Evolutionary conservation across 2,888 invertebrate genomes (phyloP).

Genomic region (Gymnosoma rotundatum): DNA sequence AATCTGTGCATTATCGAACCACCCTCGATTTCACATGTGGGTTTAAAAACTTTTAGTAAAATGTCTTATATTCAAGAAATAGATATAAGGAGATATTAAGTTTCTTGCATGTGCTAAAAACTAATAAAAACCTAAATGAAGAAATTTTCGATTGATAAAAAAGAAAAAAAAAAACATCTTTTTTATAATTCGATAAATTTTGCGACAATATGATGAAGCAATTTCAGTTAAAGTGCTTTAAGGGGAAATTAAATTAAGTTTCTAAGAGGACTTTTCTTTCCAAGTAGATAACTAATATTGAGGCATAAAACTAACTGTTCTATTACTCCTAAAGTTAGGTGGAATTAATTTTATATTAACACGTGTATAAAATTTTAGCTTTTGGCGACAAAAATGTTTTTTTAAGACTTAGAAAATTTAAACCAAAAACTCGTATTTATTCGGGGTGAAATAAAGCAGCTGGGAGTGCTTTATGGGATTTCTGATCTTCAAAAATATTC

Average conservation of each 20-base stretch:
- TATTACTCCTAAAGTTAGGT: no score
- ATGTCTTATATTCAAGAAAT: slow-evolving; percentile 37
- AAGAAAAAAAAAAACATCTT: slow-evolving; percentile 36
- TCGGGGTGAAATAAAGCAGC: no score
- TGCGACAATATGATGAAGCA: slow-evolving; percentile 33
- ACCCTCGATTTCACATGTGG: slow-evolving; percentile 11
- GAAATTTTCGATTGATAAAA: slow-evolving; percentile 43
- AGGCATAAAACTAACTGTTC: no score
- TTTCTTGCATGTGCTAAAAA: slow-evolving; percentile 22
- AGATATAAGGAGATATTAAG: slow-evolving; percentile 39
- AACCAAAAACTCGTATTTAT: no score
- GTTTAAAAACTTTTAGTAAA: slow-evolving; percentile 62
- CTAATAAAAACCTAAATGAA: slow-evolving; percentile 50
- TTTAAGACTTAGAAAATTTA: no score
- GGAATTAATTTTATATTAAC: no score
- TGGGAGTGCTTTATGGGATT: no score
- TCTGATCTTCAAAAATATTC: no score
- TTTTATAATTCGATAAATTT: slow-evolving; percentile 7
- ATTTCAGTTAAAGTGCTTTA: neutral
- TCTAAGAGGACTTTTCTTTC: neutral
- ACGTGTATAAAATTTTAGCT: no score
- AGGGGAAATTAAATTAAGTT: neutral
- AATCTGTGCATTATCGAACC: neutral
- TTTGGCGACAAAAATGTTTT: no score
- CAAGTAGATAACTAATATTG: no score